Conservation (phyloP, 2,113 vertebrate genomes). For the Chlamydotis undulata region DNA sequence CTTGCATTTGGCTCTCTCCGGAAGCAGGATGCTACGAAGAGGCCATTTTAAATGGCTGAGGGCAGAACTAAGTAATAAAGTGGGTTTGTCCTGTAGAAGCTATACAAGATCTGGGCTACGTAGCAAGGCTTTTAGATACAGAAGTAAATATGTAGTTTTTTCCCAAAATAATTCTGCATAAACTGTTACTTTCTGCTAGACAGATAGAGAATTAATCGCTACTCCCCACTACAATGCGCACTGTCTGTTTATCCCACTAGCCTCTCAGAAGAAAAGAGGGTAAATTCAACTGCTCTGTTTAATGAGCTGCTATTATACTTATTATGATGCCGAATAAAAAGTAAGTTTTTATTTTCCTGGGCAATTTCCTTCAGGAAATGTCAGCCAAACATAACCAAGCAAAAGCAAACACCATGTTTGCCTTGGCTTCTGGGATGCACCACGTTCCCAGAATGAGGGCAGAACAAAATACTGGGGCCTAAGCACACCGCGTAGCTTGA, state of each 20-base stretch:
- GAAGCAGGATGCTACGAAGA: background rate
- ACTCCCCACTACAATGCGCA: background rate
- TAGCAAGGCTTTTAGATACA: background rate
- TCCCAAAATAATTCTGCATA: background rate
- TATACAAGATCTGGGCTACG: background rate
- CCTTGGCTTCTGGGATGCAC: slow-evolving; percentile 29
- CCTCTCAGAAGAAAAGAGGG: background rate
- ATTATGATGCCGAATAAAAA: slow-evolving; percentile 47
- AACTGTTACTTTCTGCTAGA: background rate
- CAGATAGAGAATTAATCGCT: background rate
- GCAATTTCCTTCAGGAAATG: slow-evolving; percentile 62
- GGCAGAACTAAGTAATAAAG: background rate
- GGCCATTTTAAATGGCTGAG: background rate
- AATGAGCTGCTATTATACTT: slow-evolving; percentile 18
- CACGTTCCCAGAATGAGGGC: background rate
- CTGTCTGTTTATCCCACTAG: background rate
- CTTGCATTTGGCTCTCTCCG: background rate
- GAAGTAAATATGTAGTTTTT: background rate
- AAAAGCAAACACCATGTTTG: slow-evolving; percentile 47
- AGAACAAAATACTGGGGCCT: slow-evolving; percentile 38
- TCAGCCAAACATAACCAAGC: slow-evolving; percentile 69
- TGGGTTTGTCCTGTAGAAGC: background rate
- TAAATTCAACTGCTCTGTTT: background rate
- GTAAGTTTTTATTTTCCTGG: slow-evolving; percentile 32
- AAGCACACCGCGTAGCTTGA: slow-evolving; percentile 16